Conservation (phyloP, 2,113 vertebrate genomes). For the Perca flavescens region DNA sequence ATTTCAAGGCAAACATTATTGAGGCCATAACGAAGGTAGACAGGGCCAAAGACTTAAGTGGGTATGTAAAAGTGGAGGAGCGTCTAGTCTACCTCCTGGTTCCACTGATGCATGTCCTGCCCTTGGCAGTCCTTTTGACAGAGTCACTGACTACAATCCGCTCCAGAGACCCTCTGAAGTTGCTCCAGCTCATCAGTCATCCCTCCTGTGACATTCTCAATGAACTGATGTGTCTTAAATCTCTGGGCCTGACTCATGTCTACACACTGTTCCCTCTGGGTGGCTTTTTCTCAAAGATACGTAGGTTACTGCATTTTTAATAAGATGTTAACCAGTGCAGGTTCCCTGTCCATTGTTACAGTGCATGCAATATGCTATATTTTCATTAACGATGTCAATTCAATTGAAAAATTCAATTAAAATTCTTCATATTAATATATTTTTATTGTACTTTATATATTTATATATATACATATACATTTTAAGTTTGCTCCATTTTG, state of each 20-base stretch:
- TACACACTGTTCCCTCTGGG: slow-evolving; percentile 24
- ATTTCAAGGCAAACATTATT: slow-evolving; percentile 48
- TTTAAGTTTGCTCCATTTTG: background rate
- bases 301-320: background rate
- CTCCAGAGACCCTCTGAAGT: slow-evolving; percentile 17
- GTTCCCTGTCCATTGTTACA: background rate
- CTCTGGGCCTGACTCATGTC: slow-evolving; percentile 60
- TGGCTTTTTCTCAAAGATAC: slow-evolving; percentile 41
- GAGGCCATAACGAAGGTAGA: slow-evolving; percentile 33
- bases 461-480: no score
- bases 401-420: no score
- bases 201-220: background rate
- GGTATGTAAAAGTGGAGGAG: slow-evolving; percentile 26
- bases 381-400: no score
- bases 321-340: background rate
- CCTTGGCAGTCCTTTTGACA: accelerated
- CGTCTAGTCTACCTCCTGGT: background rate
- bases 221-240: slow-evolving; percentile 44
- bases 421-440: background rate
- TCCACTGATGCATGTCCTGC: background rate
- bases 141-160: accelerated
- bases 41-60: background rate
- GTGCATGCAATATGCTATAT: background rate
- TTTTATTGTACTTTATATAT: background rate
- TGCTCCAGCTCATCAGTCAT: background rate